Evolutionary conservation across 2,888 invertebrate species (phyloP).

Genomic region (Hyposoter dolosus): DNA sequence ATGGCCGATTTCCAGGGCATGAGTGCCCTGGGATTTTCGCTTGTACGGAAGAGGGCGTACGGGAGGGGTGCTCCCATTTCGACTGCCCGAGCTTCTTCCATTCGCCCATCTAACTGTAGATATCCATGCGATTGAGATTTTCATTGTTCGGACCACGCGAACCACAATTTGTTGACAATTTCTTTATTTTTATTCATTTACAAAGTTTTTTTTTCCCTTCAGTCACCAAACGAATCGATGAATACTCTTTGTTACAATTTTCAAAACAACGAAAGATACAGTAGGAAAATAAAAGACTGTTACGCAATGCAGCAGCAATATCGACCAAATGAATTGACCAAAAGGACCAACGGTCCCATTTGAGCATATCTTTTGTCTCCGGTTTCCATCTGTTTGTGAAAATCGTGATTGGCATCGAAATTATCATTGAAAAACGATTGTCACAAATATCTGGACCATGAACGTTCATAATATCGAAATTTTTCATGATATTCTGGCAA

Average conservation of each 20-base stretch:
- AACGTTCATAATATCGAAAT: neutral
- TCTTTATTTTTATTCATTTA: neutral
- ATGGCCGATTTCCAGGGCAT: conserved; percentile 84
- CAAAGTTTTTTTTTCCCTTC: neutral
- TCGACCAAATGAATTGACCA: neutral
- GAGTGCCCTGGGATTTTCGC: conserved; percentile 81
- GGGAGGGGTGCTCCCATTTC: conserved; percentile 45
- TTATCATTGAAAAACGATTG: neutral
- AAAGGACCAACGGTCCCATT: neutral
- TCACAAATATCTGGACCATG: neutral
- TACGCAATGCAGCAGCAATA: neutral
- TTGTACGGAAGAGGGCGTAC: conserved; percentile 43
- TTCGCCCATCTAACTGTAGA: neutral
- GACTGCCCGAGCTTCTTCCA: conserved; percentile 26
- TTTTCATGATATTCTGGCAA: neutral
- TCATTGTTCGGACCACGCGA: neutral
- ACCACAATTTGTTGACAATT: neutral
- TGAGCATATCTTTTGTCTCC: neutral
- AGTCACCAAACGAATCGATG: neutral
- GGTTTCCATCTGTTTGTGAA: neutral
- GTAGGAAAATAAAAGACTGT: neutral
- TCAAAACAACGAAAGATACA: neutral
- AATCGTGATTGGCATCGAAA: neutral
- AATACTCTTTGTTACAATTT: neutral
- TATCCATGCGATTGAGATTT: neutral